Percentiles rank a stretch among this genome's conserved stretches.
phyloP scores from a whole-genome alignment of 2,888 invertebrate species.

The Calameuta filiformis region DNA sequence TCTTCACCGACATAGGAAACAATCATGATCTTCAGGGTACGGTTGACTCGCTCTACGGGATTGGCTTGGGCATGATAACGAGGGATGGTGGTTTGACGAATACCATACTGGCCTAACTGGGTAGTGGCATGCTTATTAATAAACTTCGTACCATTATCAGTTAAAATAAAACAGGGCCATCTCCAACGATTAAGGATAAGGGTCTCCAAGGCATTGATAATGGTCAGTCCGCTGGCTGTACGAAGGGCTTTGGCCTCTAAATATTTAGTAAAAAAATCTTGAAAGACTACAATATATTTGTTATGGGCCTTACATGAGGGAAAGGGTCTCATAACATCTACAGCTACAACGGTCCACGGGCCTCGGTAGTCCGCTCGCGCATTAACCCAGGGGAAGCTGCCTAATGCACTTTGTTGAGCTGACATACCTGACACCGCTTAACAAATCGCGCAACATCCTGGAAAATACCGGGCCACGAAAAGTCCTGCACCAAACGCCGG shows the following conservation, averaged over 20 bases:
- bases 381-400: neutral
- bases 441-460: too few species aligned
- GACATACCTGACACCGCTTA: neutral
- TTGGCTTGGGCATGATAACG: conserved; percentile 28
- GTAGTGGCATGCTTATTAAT: conserved; percentile 19
- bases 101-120: conserved; percentile 1
- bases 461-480: too few species aligned
- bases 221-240: neutral
- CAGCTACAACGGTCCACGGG: neutral
- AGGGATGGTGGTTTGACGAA: conserved; percentile 13
- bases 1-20: conserved; percentile 12
- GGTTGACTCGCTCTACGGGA: conserved; percentile 21
- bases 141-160: conserved; percentile 39
- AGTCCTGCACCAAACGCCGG: too few species aligned
- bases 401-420: neutral
- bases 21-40: neutral
- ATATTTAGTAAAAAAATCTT: conserved; percentile 27
- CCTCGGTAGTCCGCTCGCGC: neutral
- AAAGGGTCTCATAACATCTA: conserved; percentile 36
- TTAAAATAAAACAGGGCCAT: conserved; percentile 30
- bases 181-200: conserved; percentile 32
- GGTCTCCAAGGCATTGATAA: conserved; percentile 14
- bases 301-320: conserved; percentile 22
- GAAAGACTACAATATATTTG: conserved; percentile 26
- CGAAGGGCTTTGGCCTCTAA: conserved; percentile 11